A percentile compares a stretch with the other conserved stretches of the same genome.
Evolutionary conservation across 2,888 invertebrate genomes (phyloP).

Genomic region (Apamea sordens): DNA sequence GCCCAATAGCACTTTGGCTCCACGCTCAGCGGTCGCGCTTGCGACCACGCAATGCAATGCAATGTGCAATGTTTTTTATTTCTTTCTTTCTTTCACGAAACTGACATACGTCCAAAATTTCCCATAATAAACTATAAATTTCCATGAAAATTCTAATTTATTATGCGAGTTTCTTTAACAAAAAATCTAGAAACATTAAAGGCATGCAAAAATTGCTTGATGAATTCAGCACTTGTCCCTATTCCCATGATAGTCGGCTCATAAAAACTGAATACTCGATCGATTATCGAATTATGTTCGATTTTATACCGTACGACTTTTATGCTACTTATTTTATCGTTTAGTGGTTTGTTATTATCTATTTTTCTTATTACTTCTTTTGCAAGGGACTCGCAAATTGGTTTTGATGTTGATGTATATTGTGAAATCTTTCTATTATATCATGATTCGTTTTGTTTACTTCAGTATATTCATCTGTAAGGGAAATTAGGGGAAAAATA

Average conservation of each 20-base stretch:
- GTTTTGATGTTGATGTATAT: background rate
- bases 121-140: constrained; percentile 8
- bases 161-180: constrained; percentile 28
- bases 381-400: background rate
- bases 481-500: background rate
- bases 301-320: constrained; percentile 45
- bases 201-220: constrained; percentile 55
- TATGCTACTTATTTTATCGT: background rate
- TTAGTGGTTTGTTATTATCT: background rate
- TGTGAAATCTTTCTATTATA: too few species aligned
- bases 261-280: constrained; percentile 56
- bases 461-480: background rate
- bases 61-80: too few species aligned
- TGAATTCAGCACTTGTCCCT: constrained; percentile 62
- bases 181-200: constrained; percentile 43
- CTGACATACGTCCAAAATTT: background rate
- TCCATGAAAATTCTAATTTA: constrained; percentile 33
- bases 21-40: background rate
- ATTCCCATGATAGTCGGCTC: constrained; percentile 65
- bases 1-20: background rate
- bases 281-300: constrained; percentile 56
- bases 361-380: background rate
- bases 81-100: too few species aligned
- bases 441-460: background rate
- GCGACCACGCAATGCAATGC: too few species aligned